A percentile compares a stretch with the other conserved stretches of the same genome.
Evolutionary conservation across 2,113 vertebrate genomes (phyloP).

Genomic region (Riparia riparia): DNA sequence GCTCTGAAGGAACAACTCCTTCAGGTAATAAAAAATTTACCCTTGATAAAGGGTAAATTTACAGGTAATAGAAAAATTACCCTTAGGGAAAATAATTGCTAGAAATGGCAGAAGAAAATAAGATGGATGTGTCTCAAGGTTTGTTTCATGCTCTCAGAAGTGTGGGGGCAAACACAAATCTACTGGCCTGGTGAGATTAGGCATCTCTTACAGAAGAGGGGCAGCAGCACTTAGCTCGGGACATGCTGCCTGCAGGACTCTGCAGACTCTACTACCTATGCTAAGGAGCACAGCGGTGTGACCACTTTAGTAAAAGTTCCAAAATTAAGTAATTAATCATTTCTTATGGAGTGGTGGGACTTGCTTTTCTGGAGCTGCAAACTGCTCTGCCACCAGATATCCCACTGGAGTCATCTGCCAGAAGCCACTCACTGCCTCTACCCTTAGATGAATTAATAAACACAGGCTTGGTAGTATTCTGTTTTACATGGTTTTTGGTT

Average conservation of each 20-base stretch:
- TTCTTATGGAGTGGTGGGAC: not conserved
- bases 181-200: not conserved
- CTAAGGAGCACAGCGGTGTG: not conserved
- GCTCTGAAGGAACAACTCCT: not conserved
- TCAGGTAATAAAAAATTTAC: not conserved
- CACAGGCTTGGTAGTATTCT: not conserved
- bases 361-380: not conserved
- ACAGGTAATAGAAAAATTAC: not conserved
- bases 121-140: not conserved
- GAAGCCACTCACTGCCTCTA: not conserved
- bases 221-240: not conserved
- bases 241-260: not conserved
- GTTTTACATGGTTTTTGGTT: not conserved
- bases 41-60: not conserved
- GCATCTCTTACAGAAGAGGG: not conserved
- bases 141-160: not conserved
- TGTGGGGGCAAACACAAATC: not conserved
- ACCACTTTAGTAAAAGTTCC: not conserved
- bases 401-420: not conserved
- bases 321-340: not conserved
- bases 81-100: not conserved
- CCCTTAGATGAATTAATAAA: not conserved
- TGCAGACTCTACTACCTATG: not conserved
- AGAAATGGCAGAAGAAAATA: not conserved
- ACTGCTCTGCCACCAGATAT: not conserved